Conservation (phyloP, 2,888 invertebrate genomes). For the Epistrophe grossulariae region DNA sequence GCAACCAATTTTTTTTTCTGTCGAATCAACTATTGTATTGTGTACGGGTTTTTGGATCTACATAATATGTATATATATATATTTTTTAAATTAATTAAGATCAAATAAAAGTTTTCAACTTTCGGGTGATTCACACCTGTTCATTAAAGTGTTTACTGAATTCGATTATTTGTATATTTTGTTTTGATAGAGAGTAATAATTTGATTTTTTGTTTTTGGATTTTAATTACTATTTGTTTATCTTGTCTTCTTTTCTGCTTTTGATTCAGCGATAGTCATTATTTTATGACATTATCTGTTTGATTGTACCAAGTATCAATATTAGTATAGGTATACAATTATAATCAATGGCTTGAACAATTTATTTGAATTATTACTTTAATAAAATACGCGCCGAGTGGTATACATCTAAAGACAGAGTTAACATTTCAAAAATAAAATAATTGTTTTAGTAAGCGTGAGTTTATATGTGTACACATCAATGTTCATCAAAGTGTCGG, state of each 20-base stretch:
- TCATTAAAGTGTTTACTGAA: conserved; percentile 8
- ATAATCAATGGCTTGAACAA: no score
- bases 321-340: no score
- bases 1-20: not conserved
- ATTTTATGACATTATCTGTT: not conserved
- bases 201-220: conserved; percentile 2
- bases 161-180: not conserved
- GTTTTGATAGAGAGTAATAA: not conserved
- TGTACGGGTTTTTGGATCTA: no score
- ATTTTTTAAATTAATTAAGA: conserved; percentile 28
- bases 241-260: not conserved
- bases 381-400: no score
- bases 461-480: no score
- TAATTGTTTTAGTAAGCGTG: no score
- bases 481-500: no score
- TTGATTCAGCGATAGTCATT: not conserved
- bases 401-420: no score
- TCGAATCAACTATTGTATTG: not conserved
- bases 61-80: no score
- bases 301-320: no score
- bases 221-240: not conserved
- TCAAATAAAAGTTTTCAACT: not conserved
- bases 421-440: no score
- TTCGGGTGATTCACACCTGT: conserved; percentile 16
- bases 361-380: no score